phyloP scores from a whole-genome alignment of 2,888 invertebrate species.

The Xestia c-nigrum region DNA sequence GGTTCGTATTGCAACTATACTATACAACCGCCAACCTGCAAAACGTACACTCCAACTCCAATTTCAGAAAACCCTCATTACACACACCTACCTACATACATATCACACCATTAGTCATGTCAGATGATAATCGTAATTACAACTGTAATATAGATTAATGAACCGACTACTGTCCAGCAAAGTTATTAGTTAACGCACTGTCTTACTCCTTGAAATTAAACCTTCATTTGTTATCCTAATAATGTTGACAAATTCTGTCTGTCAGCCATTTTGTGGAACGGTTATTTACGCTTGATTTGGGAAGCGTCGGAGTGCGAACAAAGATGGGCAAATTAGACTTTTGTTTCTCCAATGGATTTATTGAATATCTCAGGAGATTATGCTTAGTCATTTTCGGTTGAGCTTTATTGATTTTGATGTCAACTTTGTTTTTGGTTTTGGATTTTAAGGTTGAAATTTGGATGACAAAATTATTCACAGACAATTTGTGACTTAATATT shows the following conservation, averaged over 20 bases:
- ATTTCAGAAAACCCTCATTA: constrained; percentile 19
- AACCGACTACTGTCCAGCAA: constrained; percentile 49
- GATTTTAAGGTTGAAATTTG: not conserved
- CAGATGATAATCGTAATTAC: constrained; percentile 63
- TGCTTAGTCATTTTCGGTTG: constrained; percentile 27
- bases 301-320: constrained; percentile 42
- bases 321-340: constrained; percentile 50
- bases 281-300: constrained; percentile 57
- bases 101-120: constrained; percentile 55
- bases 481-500: not conserved
- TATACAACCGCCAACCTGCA: not conserved
- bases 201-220: constrained; percentile 44
- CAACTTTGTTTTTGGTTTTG: constrained; percentile 1
- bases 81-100: constrained; percentile 10
- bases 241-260: constrained; percentile 61
- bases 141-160: constrained; percentile 60
- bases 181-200: constrained; percentile 50
- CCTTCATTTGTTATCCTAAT: constrained; percentile 54
- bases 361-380: constrained; percentile 50
- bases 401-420: constrained; percentile 26
- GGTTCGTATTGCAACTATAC: not conserved
- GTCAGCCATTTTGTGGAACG: constrained; percentile 47
- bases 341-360: constrained; percentile 49
- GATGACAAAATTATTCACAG: not conserved
- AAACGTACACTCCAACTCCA: not conserved